Evolutionary conservation across 2,113 vertebrate species (phyloP).

Genomic region (Ceyx melanurus): DNA sequence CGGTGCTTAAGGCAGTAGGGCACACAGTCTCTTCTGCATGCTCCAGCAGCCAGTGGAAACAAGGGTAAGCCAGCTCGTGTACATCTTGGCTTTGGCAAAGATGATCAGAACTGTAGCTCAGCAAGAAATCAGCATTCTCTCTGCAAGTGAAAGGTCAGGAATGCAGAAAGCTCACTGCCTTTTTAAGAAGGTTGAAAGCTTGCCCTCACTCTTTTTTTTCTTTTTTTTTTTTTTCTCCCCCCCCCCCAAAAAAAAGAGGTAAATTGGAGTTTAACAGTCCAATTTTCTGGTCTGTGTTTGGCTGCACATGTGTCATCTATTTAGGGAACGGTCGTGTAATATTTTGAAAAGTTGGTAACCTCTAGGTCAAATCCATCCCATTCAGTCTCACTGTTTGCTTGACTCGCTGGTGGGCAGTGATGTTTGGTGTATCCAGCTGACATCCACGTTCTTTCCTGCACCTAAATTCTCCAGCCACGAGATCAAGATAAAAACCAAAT

Average conservation of each 20-base stretch:
- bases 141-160: slow-evolving; percentile 61
- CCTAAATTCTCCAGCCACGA: not conserved
- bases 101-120: slow-evolving; percentile 40
- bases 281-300: not conserved
- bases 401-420: not conserved
- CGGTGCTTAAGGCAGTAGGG: slow-evolving; percentile 35
- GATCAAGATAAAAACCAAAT: not conserved
- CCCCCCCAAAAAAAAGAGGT: not conserved
- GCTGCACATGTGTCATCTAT: not conserved
- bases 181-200: slow-evolving; percentile 39
- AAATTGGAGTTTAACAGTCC: not conserved
- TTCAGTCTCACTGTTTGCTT: not conserved
- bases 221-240: not conserved
- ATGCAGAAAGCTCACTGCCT: slow-evolving; percentile 45
- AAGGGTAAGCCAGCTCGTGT: slow-evolving; percentile 41
- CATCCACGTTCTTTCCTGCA: not conserved
- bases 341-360: not conserved
- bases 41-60: slow-evolving; percentile 51
- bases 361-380: not conserved
- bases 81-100: slow-evolving; percentile 54
- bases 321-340: not conserved
- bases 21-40: not conserved
- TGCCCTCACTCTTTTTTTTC: not conserved
- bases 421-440: not conserved
- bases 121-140: slow-evolving; percentile 58